Evolutionary conservation across 2,797 vertebrate species (phyloP).

Genomic region (Carcharodon carcharias): DNA sequence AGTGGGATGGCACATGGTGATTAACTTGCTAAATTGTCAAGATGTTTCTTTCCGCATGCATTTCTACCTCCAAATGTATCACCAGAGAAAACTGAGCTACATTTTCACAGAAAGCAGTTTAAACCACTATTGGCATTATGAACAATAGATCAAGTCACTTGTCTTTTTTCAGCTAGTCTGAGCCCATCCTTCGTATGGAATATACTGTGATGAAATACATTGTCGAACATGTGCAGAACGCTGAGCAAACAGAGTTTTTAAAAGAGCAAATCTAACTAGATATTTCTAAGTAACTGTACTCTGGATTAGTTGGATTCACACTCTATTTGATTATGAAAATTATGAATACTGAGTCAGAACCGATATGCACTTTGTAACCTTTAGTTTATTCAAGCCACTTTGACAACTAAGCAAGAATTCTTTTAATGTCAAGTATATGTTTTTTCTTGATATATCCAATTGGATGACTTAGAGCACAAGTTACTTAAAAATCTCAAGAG

Average conservation of each 20-base stretch:
- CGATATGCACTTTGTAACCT: neutral
- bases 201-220: neutral
- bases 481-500: conserved; percentile 3
- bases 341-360: neutral
- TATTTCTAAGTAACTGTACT: neutral
- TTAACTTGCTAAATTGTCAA: neutral
- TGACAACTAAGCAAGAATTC: neutral
- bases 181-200: neutral
- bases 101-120: neutral
- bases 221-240: neutral
- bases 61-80: neutral
- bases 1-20: neutral
- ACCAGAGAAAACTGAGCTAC: neutral
- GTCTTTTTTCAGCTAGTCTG: neutral
- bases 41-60: neutral
- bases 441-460: neutral
- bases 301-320: neutral
- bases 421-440: neutral
- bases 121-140: neutral
- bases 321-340: neutral
- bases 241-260: neutral
- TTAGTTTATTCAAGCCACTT: neutral
- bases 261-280: neutral
- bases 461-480: neutral
- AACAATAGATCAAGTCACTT: neutral